Evolutionary conservation across 1,140 invertebrate genomes (phyloP).

Genomic region (Chionoecetes opilio): DNA sequence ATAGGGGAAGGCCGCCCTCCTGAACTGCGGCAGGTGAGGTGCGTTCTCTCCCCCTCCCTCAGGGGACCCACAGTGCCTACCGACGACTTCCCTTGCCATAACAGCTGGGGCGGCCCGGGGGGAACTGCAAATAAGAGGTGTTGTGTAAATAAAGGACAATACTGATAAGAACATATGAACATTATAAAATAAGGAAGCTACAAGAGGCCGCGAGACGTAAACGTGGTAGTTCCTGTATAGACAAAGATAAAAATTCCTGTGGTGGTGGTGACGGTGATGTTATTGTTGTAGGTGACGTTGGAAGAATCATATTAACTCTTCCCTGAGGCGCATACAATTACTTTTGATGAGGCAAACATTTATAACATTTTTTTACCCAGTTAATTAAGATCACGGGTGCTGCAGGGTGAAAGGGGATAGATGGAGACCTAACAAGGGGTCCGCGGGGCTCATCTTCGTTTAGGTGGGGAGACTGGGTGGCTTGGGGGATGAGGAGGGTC

Average conservation of each 20-base stretch:
- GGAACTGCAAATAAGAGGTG: conserved; percentile 73
- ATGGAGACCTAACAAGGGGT: background rate
- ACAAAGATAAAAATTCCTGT: too few relatives aligned
- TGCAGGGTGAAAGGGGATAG: background rate
- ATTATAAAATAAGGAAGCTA: too few relatives aligned
- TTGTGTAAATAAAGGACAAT: background rate
- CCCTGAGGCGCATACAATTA: background rate
- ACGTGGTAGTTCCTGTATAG: too few relatives aligned
- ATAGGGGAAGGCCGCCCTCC: conserved; percentile 83
- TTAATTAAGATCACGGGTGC: background rate
- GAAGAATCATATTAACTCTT: background rate
- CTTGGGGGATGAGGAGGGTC: background rate
- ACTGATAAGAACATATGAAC: too few relatives aligned
- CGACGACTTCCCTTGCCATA: conserved; percentile 82
- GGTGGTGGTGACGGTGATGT: too few relatives aligned
- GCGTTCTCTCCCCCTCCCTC: conserved; percentile 81
- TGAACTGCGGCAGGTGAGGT: conserved; percentile 83
- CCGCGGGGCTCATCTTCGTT: background rate
- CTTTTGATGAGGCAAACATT: background rate
- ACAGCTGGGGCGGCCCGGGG: conserved; percentile 83
- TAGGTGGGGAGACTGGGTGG: background rate
- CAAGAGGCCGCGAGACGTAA: too few relatives aligned
- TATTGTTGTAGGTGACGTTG: background rate
- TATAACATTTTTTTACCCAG: background rate
- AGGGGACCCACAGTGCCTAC: conserved; percentile 83